phyloP scores from a whole-genome alignment of 2,113 vertebrate species.

The Burhinus bistriatus region DNA sequence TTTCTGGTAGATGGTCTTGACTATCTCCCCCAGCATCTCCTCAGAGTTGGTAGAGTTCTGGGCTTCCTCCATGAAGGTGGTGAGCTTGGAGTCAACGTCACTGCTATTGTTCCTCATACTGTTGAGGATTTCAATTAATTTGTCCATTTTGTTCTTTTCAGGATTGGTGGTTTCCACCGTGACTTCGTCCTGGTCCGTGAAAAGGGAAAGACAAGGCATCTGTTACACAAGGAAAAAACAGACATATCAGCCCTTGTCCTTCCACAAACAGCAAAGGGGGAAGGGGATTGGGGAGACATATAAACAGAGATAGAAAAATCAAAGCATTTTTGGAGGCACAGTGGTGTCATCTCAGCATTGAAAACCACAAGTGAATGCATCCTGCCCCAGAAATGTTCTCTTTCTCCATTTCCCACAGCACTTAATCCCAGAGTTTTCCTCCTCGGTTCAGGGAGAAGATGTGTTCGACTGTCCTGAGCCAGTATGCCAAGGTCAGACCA shows the following conservation, averaged over 20 bases:
- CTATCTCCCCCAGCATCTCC: constrained; percentile 90
- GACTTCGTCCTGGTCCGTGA: constrained; percentile 84
- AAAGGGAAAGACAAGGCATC: constrained; percentile 75
- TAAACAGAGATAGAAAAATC: background rate
- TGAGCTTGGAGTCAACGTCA: constrained; percentile 89
- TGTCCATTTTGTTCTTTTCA: constrained; percentile 90
- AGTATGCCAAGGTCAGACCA: background rate
- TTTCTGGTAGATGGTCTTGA: constrained; percentile 90
- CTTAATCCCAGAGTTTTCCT: no score
- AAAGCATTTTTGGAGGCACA: constrained; percentile 5
- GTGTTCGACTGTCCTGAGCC: background rate
- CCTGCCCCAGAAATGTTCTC: background rate
- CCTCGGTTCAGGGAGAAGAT: background rate
- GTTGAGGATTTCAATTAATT: constrained; percentile 91
- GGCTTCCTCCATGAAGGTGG: constrained; percentile 95
- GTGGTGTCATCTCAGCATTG: background rate
- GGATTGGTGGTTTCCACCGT: constrained; percentile 72
- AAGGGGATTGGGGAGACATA: background rate
- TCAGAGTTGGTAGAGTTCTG: constrained; percentile 91
- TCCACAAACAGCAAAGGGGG: constrained; percentile 10
- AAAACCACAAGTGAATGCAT: background rate
- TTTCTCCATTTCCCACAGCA: background rate
- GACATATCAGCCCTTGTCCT: constrained; percentile 35
- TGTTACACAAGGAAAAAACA: constrained; percentile 70
- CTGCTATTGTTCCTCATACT: constrained; percentile 96